Evolutionary conservation across 2,113 vertebrate genomes (phyloP).

Genomic region (Erythrocebus patas): DNA sequence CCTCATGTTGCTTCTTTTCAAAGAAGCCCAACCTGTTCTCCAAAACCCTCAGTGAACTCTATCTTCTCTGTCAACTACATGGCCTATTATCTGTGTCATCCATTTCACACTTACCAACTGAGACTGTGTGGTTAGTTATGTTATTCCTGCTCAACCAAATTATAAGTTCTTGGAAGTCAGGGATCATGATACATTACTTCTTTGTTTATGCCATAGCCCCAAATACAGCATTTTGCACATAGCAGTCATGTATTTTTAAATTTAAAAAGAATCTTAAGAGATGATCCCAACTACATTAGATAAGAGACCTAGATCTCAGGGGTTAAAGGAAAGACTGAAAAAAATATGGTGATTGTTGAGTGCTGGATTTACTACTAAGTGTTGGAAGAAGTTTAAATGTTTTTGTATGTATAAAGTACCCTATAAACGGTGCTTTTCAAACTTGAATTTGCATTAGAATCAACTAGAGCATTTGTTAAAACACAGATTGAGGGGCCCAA

Average conservation of each 20-base stretch:
- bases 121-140: neutral
- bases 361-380: neutral
- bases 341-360: neutral
- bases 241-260: neutral
- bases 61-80: neutral
- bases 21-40: neutral
- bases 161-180: neutral
- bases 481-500: too few species aligned
- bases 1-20: neutral
- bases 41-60: neutral
- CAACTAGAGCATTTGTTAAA: neutral
- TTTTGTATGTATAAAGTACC: neutral
- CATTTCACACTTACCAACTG: neutral
- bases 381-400: neutral
- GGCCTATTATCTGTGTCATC: neutral
- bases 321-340: neutral
- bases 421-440: neutral
- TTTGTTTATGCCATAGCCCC: neutral
- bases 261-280: neutral
- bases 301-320: neutral
- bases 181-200: neutral
- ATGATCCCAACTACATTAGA: neutral
- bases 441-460: neutral
- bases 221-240: neutral
- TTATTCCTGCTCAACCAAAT: neutral